Base-by-base conservation (phyloP, 2,113 vertebrate genomes). In the Eurypyga helias region DNA sequence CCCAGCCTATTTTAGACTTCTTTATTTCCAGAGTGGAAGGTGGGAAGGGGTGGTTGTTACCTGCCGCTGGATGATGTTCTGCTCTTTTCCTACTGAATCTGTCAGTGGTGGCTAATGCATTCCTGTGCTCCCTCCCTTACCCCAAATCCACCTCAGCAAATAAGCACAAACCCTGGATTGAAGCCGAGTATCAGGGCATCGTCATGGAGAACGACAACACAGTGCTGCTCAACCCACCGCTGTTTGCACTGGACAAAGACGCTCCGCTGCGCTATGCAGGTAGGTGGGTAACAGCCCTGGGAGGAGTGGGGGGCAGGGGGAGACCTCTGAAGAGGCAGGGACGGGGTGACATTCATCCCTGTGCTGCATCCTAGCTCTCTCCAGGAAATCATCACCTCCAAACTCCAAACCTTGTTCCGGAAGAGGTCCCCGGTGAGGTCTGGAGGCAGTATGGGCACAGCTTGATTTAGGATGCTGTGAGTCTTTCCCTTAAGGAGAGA, bases 91-190 rank as follows among this genome's bases (percentile, higher is more conserved):
- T 65, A 13, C 70, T 36, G 36, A 67, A 38, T 67, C 69, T 72
- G 41, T 57, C 23, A 6, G 0, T 48, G 73, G 33, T 2, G 54
- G 36, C 77, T 97, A 91, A 96, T 28, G 8, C 45, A 2, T 91
- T 93, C 71, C 29, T 95, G 34, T 98, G 52, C 61, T 95, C 78
- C 43, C 25, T 84, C 52, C 51, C 54, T 62, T 91, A 25, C 28
- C 72, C 69, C 86, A 94, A 83, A 95, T 26, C 51, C 55, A 9
- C 46, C n/a, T 49, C 98, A 99, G 99, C 99, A 96, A 99, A 99
- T 98, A 99, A 99, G 97, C 99, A 99, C 98, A 99, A 99, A 97
- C 99, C 99, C 95, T 99, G 99, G 99, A 99, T 99, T 51, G 99
- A 99, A 97, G 99, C 99, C 0, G 99, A 99, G 94, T 99, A 99